Conservation (phyloP, 2,797 vertebrate genomes). For the Mormyrus hasselquistii region DNA sequence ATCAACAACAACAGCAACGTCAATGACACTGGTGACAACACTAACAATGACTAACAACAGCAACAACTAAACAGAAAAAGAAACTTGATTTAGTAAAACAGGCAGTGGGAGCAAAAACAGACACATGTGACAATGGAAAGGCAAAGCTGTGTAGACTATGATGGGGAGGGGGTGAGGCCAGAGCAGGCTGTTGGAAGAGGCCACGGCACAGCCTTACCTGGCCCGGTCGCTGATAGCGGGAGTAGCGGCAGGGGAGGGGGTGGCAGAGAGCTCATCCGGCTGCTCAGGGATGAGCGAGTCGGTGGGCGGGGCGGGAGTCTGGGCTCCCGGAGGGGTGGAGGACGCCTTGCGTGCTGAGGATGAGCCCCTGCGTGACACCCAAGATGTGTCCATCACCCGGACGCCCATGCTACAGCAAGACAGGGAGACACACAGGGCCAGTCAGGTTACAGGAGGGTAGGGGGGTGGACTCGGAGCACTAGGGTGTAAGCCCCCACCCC, state of each 20-base stretch:
- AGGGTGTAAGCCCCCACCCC: background rate
- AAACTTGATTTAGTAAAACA: background rate
- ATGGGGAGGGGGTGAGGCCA: constrained; percentile 4
- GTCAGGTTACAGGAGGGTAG: background rate
- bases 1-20: background rate
- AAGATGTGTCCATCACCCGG: constrained; percentile 97
- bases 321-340: constrained; percentile 76
- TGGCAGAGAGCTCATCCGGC: constrained; percentile 62
- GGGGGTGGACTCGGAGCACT: background rate
- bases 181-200: background rate
- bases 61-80: background rate
- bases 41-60: background rate
- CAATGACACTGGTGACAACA: background rate
- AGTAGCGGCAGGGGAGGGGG: constrained; percentile 71
- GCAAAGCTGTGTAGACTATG: background rate
- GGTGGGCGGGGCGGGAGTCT: constrained; percentile 71
- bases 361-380: constrained; percentile 92
- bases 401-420: constrained; percentile 85
- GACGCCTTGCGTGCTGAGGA: constrained; percentile 74
- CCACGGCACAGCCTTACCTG: constrained; percentile 69
- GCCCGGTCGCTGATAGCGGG: constrained; percentile 61
- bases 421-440: constrained; percentile 17
- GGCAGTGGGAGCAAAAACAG: constrained; percentile 22
- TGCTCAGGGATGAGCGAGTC: constrained; percentile 81
- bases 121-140: constrained; percentile 5